phyloP scores from a whole-genome alignment of 1,140 invertebrate species.

The Calephelis virginiensis region DNA sequence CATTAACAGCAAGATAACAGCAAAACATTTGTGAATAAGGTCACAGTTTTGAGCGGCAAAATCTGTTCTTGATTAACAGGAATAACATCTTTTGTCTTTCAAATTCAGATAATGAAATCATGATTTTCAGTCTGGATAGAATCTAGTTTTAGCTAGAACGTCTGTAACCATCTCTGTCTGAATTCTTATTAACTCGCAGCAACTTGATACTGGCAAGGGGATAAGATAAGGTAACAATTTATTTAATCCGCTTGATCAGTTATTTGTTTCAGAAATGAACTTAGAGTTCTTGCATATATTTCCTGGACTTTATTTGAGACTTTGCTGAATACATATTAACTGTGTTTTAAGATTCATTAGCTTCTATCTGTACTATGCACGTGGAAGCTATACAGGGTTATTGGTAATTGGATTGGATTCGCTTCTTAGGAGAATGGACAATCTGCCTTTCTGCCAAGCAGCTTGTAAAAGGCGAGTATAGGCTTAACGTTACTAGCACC shows the following conservation, averaged over 20 bases:
- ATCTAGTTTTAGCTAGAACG: constrained; percentile 45
- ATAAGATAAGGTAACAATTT: constrained; percentile 48
- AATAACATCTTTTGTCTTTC: constrained; percentile 21
- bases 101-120: constrained; percentile 40
- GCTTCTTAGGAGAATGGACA: no score
- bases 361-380: no score
- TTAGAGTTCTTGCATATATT: constrained; percentile 25
- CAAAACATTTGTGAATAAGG: no score
- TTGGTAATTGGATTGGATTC: no score
- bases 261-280: constrained; percentile 27
- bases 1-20: no score
- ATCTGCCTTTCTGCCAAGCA: no score
- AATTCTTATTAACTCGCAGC: constrained; percentile 53
- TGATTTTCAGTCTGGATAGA: constrained; percentile 43
- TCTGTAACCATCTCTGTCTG: constrained; percentile 45
- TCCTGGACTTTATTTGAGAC: background rate
- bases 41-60: background rate
- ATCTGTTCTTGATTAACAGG: background rate
- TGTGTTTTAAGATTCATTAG: no score
- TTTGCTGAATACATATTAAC: no score
- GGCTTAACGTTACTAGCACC: no score
- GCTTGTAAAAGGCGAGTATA: no score
- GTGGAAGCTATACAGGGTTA: no score
- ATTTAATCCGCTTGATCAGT: constrained; percentile 39
- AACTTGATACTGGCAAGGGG: constrained; percentile 44